Conservation (phyloP, 2,113 vertebrate genomes). For the Ptilonorhynchus violaceus region DNA sequence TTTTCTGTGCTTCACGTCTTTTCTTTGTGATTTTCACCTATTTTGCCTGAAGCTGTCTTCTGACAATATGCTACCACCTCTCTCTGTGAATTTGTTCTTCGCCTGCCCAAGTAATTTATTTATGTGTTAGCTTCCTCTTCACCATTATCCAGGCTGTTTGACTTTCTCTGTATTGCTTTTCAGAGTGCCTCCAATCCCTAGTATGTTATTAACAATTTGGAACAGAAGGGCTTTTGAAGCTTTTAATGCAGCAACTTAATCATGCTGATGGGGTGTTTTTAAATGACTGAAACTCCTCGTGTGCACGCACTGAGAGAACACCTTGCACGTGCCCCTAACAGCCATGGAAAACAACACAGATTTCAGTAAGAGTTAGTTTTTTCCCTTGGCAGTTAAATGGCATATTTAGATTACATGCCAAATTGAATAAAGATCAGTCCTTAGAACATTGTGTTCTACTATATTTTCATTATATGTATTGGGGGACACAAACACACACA, state of each 20-base stretch:
- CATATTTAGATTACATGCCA: constrained; percentile 23
- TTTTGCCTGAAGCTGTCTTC: constrained; percentile 68
- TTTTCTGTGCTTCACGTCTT: constrained; percentile 50
- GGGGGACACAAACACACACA: background rate
- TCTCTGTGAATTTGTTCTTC: constrained; percentile 64
- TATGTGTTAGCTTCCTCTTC: constrained; percentile 24
- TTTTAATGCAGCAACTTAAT: constrained; percentile 29
- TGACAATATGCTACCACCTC: constrained; percentile 66
- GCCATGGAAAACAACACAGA: background rate
- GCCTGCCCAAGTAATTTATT: constrained; percentile 68
- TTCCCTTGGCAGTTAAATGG: background rate
- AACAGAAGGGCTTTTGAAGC: constrained; percentile 15
- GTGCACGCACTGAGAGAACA: background rate
- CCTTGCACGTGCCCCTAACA: background rate
- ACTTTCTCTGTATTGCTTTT: background rate
- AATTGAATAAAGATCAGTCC: constrained; percentile 25
- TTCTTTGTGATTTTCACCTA: constrained; percentile 71
- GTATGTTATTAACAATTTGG: constrained; percentile 34
- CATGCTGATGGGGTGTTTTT: background rate
- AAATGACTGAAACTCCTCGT: background rate
- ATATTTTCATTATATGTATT: background rate
- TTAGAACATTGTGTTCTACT: background rate
- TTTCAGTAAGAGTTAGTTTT: background rate
- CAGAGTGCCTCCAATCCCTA: background rate
- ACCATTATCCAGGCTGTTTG: constrained; percentile 2